These are phyloP conservation scores for Malurus alboscapulatus DNA, from an alignment of 2,113 vertebrate species.

Conservation along the genomic window DNA sequence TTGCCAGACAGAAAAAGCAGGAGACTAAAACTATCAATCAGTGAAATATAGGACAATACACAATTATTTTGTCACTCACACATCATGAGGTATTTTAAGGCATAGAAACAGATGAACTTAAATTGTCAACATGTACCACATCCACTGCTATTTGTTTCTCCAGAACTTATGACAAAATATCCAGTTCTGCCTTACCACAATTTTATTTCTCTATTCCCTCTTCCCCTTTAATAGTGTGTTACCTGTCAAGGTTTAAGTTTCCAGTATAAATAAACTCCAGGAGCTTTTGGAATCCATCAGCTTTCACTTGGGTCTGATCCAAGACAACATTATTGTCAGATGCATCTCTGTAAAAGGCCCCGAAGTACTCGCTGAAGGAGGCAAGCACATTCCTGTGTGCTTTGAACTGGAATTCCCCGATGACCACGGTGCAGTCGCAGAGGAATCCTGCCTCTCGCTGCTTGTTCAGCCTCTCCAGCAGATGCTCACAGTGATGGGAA, in stretches of 20 bases:
- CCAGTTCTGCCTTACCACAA: background rate
- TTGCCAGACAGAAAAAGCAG: background rate
- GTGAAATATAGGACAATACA: background rate
- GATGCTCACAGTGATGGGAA: conserved; percentile 82
- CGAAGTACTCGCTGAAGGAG: conserved; percentile 93
- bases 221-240: background rate
- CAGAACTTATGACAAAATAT: background rate
- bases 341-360: conserved; percentile 77
- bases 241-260: conserved; percentile 92
- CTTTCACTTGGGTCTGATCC: conserved; percentile 89
- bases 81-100: background rate
- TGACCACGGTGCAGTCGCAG: conserved; percentile 85
- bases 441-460: conserved; percentile 83
- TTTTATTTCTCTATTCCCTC: background rate
- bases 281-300: conserved; percentile 89
- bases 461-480: conserved; percentile 83
- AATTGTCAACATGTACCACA: background rate
- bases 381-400: conserved; percentile 92
- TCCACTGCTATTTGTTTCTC: background rate
- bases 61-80: background rate
- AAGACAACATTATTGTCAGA: conserved; percentile 80
- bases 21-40: background rate
- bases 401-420: conserved; percentile 82
- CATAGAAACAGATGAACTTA: background rate
- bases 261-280: conserved; percentile 94